Conservation (phyloP, 2,113 vertebrate species). For the Pionites leucogaster region DNA sequence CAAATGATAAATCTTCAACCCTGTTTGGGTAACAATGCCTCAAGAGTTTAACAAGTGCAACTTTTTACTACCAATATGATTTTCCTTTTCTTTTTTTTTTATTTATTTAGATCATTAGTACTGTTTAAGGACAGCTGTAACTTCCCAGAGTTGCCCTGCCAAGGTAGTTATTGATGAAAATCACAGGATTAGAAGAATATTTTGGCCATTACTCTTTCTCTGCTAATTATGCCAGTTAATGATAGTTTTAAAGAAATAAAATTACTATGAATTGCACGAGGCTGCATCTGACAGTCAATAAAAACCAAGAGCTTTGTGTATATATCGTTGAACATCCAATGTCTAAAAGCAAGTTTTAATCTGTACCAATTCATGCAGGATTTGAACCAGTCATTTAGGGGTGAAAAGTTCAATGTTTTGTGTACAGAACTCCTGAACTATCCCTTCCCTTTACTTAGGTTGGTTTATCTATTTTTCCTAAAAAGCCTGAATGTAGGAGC, state of each 20-base stretch:
- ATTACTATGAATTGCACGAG: neutral
- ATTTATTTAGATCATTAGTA: neutral
- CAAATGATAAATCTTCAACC: neutral
- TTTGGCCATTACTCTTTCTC: neutral
- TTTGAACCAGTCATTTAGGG: neutral
- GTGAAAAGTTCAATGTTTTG: neutral
- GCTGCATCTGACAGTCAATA: neutral
- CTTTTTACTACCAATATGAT: neutral
- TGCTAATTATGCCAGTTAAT: neutral
- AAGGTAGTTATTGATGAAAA: neutral
- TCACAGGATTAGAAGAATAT: neutral
- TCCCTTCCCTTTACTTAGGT: neutral
- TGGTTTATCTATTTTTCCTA: neutral
- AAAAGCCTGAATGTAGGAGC: neutral
- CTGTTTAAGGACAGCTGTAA: neutral
- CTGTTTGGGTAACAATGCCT: neutral
- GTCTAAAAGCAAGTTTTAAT: neutral
- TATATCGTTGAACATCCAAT: neutral
- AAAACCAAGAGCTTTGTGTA: neutral
- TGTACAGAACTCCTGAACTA: neutral
- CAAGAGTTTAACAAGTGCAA: neutral
- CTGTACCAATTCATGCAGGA: neutral
- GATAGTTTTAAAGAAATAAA: neutral
- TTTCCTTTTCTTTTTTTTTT: neutral
- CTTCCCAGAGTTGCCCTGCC: neutral